These are phyloP conservation scores for Bimastos eiseni DNA, from an alignment of 2,888 invertebrate species.

Conservation along the genomic window DNA sequence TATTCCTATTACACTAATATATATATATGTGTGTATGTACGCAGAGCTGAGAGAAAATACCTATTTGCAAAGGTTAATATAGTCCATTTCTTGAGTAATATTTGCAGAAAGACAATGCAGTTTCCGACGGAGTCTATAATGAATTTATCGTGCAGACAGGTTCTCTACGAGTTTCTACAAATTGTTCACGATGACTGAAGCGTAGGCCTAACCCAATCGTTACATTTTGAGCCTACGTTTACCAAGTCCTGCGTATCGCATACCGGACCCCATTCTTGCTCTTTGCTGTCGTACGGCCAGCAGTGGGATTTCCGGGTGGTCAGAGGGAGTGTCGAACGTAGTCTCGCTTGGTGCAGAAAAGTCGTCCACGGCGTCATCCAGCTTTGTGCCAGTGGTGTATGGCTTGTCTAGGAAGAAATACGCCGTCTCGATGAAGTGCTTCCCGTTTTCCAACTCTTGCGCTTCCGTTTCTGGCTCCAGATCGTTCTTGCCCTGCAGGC, in stretches of 20 bases:
- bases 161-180: neutral
- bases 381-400: neutral
- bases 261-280: neutral
- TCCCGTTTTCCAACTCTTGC: neutral
- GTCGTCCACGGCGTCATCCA: neutral
- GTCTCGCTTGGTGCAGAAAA: neutral
- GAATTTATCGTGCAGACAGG: neutral
- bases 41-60: no score
- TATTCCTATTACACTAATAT: no score
- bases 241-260: neutral
- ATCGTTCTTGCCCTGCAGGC: neutral
- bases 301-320: neutral
- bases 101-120: neutral
- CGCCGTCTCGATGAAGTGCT: neutral
- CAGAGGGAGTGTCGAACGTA: neutral
- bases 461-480: neutral
- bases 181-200: neutral
- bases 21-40: no score
- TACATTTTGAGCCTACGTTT: slow-evolving; percentile 13
- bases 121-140: no score
- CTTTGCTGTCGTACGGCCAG: neutral
- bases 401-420: neutral
- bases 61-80: neutral
- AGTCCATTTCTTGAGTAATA: neutral
- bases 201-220: neutral